phyloP scores from a whole-genome alignment of 1,140 invertebrate genomes.

The Leptoteleia sp. region DNA sequence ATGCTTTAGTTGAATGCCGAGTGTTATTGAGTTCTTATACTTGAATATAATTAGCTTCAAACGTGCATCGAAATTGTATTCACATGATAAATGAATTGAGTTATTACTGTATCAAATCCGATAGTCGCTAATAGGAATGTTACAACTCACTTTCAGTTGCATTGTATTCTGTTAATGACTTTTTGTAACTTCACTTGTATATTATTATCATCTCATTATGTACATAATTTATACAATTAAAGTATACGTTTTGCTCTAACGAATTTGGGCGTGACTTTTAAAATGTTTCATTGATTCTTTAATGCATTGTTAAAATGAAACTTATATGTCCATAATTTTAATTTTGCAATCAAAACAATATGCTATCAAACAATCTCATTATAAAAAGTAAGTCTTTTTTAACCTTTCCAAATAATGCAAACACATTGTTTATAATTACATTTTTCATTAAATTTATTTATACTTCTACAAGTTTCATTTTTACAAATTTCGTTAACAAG shows the following conservation, averaged over 20 bases:
- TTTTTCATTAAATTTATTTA: too few relatives aligned
- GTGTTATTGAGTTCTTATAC: not conserved
- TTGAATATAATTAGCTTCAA: constrained; percentile 9
- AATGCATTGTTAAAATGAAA: constrained; percentile 14
- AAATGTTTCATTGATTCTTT: constrained; percentile 13
- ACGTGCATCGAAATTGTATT: constrained; percentile 27
- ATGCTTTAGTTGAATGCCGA: constrained; percentile 3
- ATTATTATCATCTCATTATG: constrained; percentile 50
- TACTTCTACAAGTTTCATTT: constrained; percentile 22
- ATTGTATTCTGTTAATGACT: constrained; percentile 46
- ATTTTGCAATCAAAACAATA: too few relatives aligned
- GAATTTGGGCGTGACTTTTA: constrained; percentile 16
- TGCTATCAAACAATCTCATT: too few relatives aligned
- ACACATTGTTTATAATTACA: too few relatives aligned
- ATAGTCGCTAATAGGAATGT: constrained; percentile 61
- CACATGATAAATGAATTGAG: constrained; percentile 24
- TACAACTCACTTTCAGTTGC: constrained; percentile 49
- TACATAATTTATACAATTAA: constrained; percentile 60
- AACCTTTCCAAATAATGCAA: too few relatives aligned
- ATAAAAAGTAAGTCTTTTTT: too few relatives aligned
- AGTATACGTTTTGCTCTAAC: constrained; percentile 18
- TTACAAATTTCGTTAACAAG: not conserved
- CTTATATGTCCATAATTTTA: not conserved
- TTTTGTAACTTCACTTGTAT: constrained; percentile 44
- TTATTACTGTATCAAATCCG: constrained; percentile 57